A percentile compares a stretch with the other conserved stretches of the same genome.
Conservation (phyloP, 2,113 vertebrate species). For the Notothenia coriiceps region DNA sequence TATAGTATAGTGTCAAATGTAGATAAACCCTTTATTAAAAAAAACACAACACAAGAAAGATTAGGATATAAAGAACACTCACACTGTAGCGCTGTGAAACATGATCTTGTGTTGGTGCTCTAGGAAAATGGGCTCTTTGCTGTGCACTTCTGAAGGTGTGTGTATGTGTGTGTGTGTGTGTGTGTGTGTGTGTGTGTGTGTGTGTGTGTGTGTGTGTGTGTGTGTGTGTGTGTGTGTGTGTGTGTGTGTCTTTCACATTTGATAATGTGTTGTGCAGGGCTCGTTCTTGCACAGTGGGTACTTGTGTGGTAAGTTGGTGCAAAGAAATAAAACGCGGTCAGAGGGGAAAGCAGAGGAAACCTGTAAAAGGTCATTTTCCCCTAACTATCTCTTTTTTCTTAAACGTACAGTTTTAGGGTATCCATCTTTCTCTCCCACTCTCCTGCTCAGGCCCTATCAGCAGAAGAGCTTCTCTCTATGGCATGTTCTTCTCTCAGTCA, state of each 20-base stretch:
- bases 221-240: neutral
- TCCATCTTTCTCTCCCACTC: neutral
- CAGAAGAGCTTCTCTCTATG: neutral
- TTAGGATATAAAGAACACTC: neutral
- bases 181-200: neutral
- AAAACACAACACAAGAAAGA: neutral
- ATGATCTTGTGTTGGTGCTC: constrained; percentile 41
- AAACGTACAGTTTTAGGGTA: neutral
- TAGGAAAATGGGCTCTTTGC: constrained; percentile 17
- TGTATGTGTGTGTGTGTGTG: neutral
- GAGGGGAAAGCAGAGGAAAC: constrained; percentile 20
- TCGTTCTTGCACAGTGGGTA: constrained; percentile 10
- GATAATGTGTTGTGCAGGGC: neutral
- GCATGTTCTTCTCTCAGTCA: neutral
- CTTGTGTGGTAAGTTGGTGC: constrained; percentile 21
- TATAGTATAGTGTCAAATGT: neutral
- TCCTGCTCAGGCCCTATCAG: constrained; percentile 2
- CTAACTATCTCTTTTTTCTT: neutral
- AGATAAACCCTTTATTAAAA: too few species aligned
- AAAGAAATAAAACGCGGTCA: constrained; percentile 8
- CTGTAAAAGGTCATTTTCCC: neutral
- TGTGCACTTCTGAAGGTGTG: neutral
- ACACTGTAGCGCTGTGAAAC: constrained; percentile 28
- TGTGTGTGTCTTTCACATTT: neutral
- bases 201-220: neutral